Percentiles rank a stretch among this genome's conserved stretches.
phyloP scores from a whole-genome alignment of 2,888 invertebrate species.

The Idaea aversata region DNA sequence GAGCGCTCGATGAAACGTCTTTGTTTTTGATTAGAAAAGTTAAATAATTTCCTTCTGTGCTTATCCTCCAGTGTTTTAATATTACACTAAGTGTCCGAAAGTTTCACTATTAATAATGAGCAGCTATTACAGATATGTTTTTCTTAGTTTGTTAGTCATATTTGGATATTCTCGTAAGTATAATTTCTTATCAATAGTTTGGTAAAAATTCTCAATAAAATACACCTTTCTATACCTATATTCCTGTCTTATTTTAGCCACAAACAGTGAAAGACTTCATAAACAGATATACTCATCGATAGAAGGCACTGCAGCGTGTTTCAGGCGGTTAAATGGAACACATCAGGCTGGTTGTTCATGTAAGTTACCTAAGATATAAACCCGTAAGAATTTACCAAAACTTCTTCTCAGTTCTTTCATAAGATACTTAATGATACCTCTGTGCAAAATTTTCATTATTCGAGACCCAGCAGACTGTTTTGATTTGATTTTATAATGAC shows the following conservation, averaged over 20 bases:
- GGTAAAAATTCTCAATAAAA: neutral
- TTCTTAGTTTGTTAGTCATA: neutral
- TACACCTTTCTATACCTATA: neutral
- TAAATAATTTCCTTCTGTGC: neutral
- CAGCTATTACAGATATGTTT: neutral
- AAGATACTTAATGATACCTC: no score
- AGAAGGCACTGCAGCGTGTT: constrained; percentile 88
- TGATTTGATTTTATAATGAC: no score
- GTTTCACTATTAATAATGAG: neutral
- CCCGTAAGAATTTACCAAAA: neutral
- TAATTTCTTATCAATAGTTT: neutral
- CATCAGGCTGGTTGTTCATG: constrained; percentile 97
- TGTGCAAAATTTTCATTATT: neutral
- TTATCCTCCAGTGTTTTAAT: neutral
- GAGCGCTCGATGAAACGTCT: neutral
- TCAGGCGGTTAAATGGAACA: constrained; percentile 94
- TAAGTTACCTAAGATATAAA: constrained; percentile 71
- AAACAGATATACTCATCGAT: constrained; percentile 90
- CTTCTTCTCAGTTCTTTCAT: neutral
- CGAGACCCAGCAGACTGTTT: no score
- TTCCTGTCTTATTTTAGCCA: constrained; percentile 46
- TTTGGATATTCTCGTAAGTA: constrained; percentile 18
- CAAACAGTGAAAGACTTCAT: constrained; percentile 81
- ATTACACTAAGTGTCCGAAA: neutral
- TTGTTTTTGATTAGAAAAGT: neutral